phyloP scores from a whole-genome alignment of 2,113 vertebrate species.

The Beaufortia kweichowensis region DNA sequence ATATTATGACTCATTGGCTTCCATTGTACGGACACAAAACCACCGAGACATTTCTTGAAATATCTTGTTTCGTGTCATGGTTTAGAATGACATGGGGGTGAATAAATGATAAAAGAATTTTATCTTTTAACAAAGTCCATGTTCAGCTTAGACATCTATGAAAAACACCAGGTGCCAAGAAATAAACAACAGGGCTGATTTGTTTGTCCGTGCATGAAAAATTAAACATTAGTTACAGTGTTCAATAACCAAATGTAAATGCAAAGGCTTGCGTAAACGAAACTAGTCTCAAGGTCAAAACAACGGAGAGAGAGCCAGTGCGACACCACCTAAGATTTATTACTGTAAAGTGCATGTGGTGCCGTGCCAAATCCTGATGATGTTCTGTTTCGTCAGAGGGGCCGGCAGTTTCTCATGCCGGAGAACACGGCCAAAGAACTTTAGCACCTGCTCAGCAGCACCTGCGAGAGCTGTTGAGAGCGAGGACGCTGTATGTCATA shows the following conservation, averaged over 20 bases:
- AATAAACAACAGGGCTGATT: conserved; percentile 5
- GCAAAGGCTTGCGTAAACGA: neutral
- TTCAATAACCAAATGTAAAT: conserved; percentile 28
- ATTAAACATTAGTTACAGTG: neutral
- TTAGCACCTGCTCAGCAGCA: conserved; percentile 35
- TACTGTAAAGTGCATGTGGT: conserved; percentile 6
- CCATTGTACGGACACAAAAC: no score
- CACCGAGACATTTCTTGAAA: no score
- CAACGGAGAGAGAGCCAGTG: neutral
- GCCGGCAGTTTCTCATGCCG: conserved; percentile 6
- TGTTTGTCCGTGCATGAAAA: conserved; percentile 10
- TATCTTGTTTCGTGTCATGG: no score
- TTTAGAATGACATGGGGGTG: no score
- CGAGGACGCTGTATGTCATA: neutral
- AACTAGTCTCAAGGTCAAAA: conserved; percentile 26
- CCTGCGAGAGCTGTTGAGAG: neutral
- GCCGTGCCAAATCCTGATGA: conserved; percentile 21
- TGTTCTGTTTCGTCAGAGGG: conserved; percentile 21
- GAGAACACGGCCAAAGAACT: conserved; percentile 46
- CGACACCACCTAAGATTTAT: conserved; percentile 21
- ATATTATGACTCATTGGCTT: no score
- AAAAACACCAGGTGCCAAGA: conserved; percentile 27
- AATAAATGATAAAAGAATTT: no score
- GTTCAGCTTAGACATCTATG: neutral
- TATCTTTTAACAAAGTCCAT: no score